phyloP scores from a whole-genome alignment of 2,797 vertebrate genomes.

The Hydrolagus colliei region DNA sequence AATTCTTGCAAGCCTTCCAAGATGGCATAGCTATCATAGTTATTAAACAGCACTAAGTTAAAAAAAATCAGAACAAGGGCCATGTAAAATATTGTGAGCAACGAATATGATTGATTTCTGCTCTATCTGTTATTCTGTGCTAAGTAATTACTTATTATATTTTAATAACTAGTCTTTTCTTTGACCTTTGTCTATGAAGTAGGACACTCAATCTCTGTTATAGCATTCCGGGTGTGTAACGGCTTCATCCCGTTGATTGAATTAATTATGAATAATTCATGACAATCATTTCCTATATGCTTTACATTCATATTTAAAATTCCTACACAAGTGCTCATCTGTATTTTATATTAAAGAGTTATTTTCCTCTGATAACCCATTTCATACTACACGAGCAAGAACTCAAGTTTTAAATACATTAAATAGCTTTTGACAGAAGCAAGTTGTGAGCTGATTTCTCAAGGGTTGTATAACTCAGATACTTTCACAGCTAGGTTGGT shows the following conservation, averaged over 20 bases:
- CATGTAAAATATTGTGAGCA: not conserved
- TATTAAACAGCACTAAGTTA: not conserved
- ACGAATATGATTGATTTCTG: not conserved
- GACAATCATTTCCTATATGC: not conserved
- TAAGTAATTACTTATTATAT: not conserved
- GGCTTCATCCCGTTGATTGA: slow-evolving; percentile 6
- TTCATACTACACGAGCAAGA: not conserved
- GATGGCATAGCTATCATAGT: slow-evolving; percentile 6
- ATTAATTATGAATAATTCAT: slow-evolving; percentile 21
- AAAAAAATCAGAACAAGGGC: not conserved
- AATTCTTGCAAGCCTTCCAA: too few relatives aligned
- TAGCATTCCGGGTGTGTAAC: not conserved
- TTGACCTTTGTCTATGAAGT: slow-evolving; percentile 4
- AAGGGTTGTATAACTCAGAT: not conserved
- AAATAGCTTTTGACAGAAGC: not conserved
- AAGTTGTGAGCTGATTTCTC: not conserved
- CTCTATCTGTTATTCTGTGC: not conserved
- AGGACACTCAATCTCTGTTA: not conserved
- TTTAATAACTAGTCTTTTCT: slow-evolving; percentile 1
- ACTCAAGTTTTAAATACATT: not conserved
- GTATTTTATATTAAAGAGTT: slow-evolving; percentile 4
- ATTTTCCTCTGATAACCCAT: not conserved
- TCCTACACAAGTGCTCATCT: not conserved
- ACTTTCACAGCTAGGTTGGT: not conserved
- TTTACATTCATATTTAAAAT: slow-evolving; percentile 7